These are phyloP conservation scores for Paraplagusia blochii DNA, from an alignment of 2,113 vertebrate genomes.

Conservation along the genomic window DNA sequence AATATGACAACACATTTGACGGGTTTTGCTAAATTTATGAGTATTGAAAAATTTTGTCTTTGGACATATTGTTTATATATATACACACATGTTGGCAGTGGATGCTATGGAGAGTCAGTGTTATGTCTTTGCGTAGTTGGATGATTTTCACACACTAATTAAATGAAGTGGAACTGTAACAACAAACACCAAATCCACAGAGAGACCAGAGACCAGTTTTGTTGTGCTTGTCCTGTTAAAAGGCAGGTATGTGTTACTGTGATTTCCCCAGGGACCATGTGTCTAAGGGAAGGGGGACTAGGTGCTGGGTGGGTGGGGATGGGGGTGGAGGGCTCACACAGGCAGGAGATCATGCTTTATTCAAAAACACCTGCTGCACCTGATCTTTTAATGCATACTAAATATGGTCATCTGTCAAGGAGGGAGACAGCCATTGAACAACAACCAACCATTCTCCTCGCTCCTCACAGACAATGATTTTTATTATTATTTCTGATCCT, in stretches of 20 bases:
- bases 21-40: no score
- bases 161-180: no score
- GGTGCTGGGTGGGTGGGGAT: no score
- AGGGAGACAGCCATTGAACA: constrained; percentile 13
- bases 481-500: constrained; percentile 32
- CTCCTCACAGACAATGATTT: constrained; percentile 10
- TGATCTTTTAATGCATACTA: constrained; percentile 44
- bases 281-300: constrained; percentile 1
- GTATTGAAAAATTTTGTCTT: no score
- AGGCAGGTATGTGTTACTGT: constrained; percentile 39
- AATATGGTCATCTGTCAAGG: constrained; percentile 27
- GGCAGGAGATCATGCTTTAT: constrained; percentile 46
- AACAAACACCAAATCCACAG: constrained; percentile 15
- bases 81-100: no score
- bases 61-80: no score
- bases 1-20: no score
- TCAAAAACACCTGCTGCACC: constrained; percentile 53
- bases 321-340: neutral
- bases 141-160: no score
- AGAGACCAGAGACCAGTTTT: neutral
- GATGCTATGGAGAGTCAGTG: no score
- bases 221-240: constrained; percentile 23
- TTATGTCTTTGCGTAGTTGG: no score
- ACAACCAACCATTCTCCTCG: constrained; percentile 22
- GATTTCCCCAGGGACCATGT: constrained; percentile 38